Percentiles rank a stretch among this genome's conserved stretches.
phyloP scores from a whole-genome alignment of 2,888 invertebrate species.

The Tolmerus cingulatus region DNA sequence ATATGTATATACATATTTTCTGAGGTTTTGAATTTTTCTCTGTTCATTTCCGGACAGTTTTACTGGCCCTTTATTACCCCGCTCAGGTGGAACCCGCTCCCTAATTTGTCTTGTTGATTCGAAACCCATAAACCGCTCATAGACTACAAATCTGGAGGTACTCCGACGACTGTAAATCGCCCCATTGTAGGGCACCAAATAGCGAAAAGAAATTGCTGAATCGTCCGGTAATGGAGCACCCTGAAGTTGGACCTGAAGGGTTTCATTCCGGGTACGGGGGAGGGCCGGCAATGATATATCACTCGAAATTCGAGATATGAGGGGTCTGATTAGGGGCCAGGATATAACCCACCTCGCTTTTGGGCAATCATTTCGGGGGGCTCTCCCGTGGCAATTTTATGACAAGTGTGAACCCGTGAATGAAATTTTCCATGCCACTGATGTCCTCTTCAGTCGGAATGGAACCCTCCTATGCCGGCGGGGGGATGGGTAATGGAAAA shows the following conservation, averaged over 20 bases:
- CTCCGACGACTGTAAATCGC: neutral
- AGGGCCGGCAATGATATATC: neutral
- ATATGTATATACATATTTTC: neutral
- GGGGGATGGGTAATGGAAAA: conserved; percentile 24
- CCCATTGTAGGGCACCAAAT: neutral
- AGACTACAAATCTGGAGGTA: conserved; percentile 13
- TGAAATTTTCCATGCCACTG: neutral
- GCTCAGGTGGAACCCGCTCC: neutral
- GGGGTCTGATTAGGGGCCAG: neutral
- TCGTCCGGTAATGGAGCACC: neutral
- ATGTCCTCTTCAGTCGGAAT: conserved; percentile 9
- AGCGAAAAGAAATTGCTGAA: neutral
- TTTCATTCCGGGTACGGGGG: neutral
- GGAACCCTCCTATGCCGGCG: neutral
- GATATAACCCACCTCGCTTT: neutral
- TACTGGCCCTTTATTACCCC: neutral
- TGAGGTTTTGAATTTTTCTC: neutral
- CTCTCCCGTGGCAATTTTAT: neutral
- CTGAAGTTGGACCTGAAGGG: neutral
- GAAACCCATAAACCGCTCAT: conserved; percentile 10
- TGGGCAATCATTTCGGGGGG: neutral
- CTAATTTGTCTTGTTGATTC: conserved; percentile 26
- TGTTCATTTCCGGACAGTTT: conserved; percentile 13
- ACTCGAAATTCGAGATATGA: neutral
- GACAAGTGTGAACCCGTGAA: conserved; percentile 19